Conservation (phyloP, 2,113 vertebrate species). For the Arothron firmamentum region DNA sequence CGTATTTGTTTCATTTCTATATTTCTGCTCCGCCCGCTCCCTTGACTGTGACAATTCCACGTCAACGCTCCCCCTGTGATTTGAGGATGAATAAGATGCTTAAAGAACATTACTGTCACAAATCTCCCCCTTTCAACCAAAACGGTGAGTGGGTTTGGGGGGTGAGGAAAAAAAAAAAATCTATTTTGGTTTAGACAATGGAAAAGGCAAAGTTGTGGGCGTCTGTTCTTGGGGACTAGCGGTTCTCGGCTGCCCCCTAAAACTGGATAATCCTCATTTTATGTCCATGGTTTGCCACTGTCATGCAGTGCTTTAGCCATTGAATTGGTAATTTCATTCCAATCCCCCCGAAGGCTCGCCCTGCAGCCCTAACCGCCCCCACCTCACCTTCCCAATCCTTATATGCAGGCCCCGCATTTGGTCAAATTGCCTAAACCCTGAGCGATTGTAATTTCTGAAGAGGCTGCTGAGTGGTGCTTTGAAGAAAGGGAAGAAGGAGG, state of each 20-base stretch:
- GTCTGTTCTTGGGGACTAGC: slow-evolving; percentile 21
- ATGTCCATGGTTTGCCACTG: slow-evolving; percentile 48
- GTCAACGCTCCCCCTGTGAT: slow-evolving; percentile 15
- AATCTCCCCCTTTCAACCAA: slow-evolving; percentile 25
- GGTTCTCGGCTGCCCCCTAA: slow-evolving; percentile 36
- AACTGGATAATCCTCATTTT: slow-evolving; percentile 61
- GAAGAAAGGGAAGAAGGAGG: slow-evolving; percentile 53
- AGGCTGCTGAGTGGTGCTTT: slow-evolving; percentile 72
- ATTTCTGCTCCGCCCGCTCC: slow-evolving; percentile 21
- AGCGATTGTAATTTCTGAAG: slow-evolving; percentile 77
- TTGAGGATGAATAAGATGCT: slow-evolving; percentile 28
- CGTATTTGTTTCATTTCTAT: background rate
- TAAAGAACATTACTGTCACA: slow-evolving; percentile 22
- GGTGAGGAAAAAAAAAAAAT: slow-evolving; percentile 12
- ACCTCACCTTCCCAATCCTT: slow-evolving; percentile 51
- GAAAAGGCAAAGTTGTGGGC: slow-evolving; percentile 39
- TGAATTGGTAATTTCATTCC: slow-evolving; percentile 73
- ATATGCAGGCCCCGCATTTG: slow-evolving; percentile 64
- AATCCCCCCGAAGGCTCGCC: slow-evolving; percentile 46
- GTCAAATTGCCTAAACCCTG: slow-evolving; percentile 76
- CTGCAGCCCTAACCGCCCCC: slow-evolving; percentile 46
- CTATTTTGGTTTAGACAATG: slow-evolving; percentile 23
- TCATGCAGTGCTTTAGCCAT: slow-evolving; percentile 51
- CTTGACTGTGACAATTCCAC: slow-evolving; percentile 21
- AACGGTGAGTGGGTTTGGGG: slow-evolving; percentile 30